Percentiles rank a stretch among this genome's conserved stretches.
These are phyloP conservation scores for Etheostoma spectabile DNA, from an alignment of 2,113 vertebrate genomes.

Conservation along the genomic window DNA sequence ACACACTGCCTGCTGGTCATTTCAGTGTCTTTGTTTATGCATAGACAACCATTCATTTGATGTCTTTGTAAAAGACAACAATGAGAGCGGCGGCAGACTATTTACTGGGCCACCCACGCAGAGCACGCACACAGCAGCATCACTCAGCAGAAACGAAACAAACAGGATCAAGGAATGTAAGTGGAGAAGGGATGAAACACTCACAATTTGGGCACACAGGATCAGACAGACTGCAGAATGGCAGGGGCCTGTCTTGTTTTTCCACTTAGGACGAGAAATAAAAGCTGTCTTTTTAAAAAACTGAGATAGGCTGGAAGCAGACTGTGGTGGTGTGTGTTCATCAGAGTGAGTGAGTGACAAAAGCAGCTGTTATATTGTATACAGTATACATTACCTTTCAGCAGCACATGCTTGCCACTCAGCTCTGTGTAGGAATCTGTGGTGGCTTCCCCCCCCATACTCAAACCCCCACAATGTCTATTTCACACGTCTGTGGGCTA, in stretches of 20 bases:
- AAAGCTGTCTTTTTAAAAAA: conserved; percentile 28
- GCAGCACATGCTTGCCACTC: conserved; percentile 37
- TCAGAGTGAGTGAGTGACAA: conserved; percentile 38
- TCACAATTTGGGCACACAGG: conserved; percentile 22
- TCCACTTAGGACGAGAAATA: conserved; percentile 9
- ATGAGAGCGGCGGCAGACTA: conserved; percentile 21
- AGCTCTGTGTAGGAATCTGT: conserved; percentile 35
- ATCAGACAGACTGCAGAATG: conserved; percentile 43
- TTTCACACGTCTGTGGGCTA: neutral
- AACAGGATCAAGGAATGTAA: conserved; percentile 42
- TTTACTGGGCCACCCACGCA: conserved; percentile 49
- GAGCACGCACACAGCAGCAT: conserved; percentile 36
- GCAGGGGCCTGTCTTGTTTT: conserved; percentile 27
- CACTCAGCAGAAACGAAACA: conserved; percentile 39
- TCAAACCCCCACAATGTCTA: conserved; percentile 8
- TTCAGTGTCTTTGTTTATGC: conserved; percentile 34
- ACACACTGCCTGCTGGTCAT: conserved; percentile 7
- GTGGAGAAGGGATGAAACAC: conserved; percentile 40
- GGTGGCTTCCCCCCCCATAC: neutral
- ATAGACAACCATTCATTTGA: conserved; percentile 41
- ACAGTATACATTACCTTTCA: conserved; percentile 21
- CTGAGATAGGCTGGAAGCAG: conserved; percentile 16
- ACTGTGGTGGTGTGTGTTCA: conserved; percentile 22
- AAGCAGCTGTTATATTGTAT: conserved; percentile 34
- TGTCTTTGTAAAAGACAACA: conserved; percentile 46